These are phyloP conservation scores for Laothoe populi DNA, from an alignment of 2,888 invertebrate genomes.

Conservation along the genomic window DNA sequence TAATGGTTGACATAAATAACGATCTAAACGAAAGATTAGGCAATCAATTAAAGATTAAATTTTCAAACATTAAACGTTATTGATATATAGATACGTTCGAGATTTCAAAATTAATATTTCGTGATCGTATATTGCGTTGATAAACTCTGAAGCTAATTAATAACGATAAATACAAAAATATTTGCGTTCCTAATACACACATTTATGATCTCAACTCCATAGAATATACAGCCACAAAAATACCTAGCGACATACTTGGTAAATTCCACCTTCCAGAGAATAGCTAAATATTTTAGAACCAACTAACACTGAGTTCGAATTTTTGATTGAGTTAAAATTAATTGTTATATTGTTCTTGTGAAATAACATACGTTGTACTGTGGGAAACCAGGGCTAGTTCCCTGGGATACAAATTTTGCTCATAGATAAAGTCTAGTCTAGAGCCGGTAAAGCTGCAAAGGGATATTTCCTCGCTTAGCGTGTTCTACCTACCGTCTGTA, in stretches of 20 bases:
- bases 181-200: not conserved
- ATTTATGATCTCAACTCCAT: constrained; percentile 7
- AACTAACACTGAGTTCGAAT: constrained; percentile 22
- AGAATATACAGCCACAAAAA: constrained; percentile 8
- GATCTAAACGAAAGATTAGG: constrained; percentile 26
- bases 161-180: not conserved
- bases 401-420: too few species aligned
- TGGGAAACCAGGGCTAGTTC: too few species aligned
- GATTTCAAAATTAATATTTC: not conserved
- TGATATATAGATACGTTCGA: not conserved
- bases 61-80: not conserved
- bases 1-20: constrained; percentile 27
- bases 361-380: not conserved
- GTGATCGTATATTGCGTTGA: not conserved
- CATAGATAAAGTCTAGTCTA: too few species aligned
- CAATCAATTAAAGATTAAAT: constrained; percentile 27
- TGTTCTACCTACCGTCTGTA: too few species aligned
- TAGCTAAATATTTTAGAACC: constrained; percentile 18
- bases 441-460: too few species aligned
- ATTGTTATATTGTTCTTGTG: constrained; percentile 3
- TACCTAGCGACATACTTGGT: constrained; percentile 15
- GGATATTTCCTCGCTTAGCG: too few species aligned
- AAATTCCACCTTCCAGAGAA: constrained; percentile 3
- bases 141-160: not conserved
- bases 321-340: constrained; percentile 14